Base-by-base conservation (phyloP, 1,140 invertebrate genomes). In the Drosophila leontia region DNA sequence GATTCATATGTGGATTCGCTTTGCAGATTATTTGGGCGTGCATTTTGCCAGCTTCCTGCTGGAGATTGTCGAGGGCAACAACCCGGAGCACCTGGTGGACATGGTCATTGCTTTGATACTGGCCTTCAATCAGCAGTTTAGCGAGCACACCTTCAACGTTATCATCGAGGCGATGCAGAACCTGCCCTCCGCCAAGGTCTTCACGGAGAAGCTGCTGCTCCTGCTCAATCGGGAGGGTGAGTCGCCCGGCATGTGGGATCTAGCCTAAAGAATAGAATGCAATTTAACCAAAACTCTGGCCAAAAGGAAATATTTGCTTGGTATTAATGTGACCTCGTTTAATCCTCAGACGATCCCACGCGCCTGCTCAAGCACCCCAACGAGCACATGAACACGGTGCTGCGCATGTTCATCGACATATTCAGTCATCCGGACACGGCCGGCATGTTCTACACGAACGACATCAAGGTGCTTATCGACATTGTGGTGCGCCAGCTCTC, bases 391-490 rank as follows among this genome's bases (percentile, higher is more conserved):
- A 96, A 98, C 93, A 97, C 98, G 7, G 96, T 98, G 13, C 93
- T 98, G 48, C 98, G 98, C 93, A 94, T 99, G 71, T 95, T 98
- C 62, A 95, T 95, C 44, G 98, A 99, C 92, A 93, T 98, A 53
- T 98, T 98, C 91, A 95, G 94, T 50, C 95, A 94, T 55, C 94
- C 95, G 58, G 93, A 94, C 44, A 98, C 97, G 7, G 96, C 97
- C 1, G 94, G 95, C 76, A 94, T 98, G 39, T 97, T 98, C 92
- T 99, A 99, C 91, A 98, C 97, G 0, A 99, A 98, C 91, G 98
- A 99, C 92, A 96, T 97, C 4, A 97, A 97, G 93, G 98, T 99
- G 41, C 94, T 98, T 32, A 96, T 99, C 78, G 98, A 99, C 91
- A 98, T 99, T 86, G 95, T 98, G 50, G 95, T 98, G 23, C 94